These are phyloP conservation scores for Protosalanx chinensis DNA, from an alignment of 2,797 vertebrate genomes.

Conservation along the genomic window DNA sequence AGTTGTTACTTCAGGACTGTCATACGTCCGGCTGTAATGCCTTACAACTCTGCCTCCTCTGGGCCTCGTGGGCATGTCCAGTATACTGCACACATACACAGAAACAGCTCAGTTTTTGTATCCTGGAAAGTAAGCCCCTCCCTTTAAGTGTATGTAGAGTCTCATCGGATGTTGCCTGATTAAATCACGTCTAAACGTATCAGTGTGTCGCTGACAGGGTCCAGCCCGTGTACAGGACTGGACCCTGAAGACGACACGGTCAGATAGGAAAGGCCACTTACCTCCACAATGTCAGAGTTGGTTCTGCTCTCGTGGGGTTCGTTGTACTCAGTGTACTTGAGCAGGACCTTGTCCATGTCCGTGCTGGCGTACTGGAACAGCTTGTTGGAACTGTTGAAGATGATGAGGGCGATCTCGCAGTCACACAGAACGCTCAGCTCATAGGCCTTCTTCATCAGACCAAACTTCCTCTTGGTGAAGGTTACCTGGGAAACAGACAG, in stretches of 20 bases:
- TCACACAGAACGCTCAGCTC: constrained; percentile 98
- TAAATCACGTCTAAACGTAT: background rate
- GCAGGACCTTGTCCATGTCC: constrained; percentile 99
- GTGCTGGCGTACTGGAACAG: constrained; percentile 99
- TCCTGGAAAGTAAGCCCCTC: no score
- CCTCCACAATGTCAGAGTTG: constrained; percentile 99
- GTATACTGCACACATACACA: background rate
- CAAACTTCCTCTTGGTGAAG: constrained; percentile 99
- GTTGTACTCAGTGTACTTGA: constrained; percentile 99
- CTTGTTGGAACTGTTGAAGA: constrained; percentile 99
- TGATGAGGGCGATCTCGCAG: constrained; percentile 99
- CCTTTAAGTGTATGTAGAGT: no score
- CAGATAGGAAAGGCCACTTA: constrained; percentile 68
- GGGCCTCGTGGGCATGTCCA: background rate
- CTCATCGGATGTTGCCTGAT: background rate
- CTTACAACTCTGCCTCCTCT: no score
- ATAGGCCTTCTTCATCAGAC: constrained; percentile 99
- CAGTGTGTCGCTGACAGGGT: no score
- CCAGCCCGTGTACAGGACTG: background rate
- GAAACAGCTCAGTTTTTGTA: background rate
- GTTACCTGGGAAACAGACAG: constrained; percentile 83
- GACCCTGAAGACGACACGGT: background rate
- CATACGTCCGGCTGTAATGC: background rate
- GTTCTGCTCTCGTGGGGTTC: constrained; percentile 99
- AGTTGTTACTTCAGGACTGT: constrained; percentile 56